phyloP scores from a whole-genome alignment of 2,888 invertebrate species.

The Anarsia innoxiella region DNA sequence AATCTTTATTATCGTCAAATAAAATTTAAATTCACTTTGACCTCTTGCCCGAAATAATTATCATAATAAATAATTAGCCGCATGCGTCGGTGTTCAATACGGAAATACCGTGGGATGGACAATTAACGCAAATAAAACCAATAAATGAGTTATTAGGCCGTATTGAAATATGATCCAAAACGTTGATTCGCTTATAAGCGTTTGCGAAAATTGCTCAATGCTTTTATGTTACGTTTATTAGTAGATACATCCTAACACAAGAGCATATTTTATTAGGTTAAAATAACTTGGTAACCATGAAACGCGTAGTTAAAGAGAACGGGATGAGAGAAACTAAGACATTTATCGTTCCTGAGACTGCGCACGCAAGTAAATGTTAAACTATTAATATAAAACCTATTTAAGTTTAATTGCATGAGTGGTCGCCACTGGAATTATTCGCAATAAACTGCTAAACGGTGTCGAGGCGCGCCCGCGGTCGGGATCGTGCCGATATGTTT shows the following conservation, averaged over 20 bases:
- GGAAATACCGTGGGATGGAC: background rate
- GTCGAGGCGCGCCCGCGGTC: slow-evolving; percentile 20
- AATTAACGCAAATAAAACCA: background rate
- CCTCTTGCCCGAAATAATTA: background rate
- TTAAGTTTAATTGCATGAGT: slow-evolving; percentile 22
- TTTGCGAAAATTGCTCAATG: too few species aligned
- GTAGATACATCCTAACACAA: too few species aligned
- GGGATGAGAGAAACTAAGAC: too few species aligned
- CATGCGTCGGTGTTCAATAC: background rate
- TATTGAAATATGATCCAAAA: too few species aligned
- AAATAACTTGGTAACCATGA: too few species aligned
- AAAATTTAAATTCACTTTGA: background rate
- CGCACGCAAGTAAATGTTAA: slow-evolving; percentile 2
- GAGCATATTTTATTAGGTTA: too few species aligned
- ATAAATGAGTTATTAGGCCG: too few species aligned
- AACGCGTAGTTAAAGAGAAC: too few species aligned
- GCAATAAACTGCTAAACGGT: slow-evolving; percentile 32
- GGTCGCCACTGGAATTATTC: slow-evolving; percentile 24
- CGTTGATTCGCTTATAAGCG: too few species aligned
- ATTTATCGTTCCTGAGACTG: background rate
- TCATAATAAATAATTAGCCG: background rate
- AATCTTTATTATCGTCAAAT: too few species aligned
- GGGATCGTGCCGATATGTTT: too few species aligned
- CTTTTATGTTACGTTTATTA: too few species aligned
- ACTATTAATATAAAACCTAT: slow-evolving; percentile 17